phyloP scores from a whole-genome alignment of 2,113 vertebrate species.

The Centropristis striata region DNA sequence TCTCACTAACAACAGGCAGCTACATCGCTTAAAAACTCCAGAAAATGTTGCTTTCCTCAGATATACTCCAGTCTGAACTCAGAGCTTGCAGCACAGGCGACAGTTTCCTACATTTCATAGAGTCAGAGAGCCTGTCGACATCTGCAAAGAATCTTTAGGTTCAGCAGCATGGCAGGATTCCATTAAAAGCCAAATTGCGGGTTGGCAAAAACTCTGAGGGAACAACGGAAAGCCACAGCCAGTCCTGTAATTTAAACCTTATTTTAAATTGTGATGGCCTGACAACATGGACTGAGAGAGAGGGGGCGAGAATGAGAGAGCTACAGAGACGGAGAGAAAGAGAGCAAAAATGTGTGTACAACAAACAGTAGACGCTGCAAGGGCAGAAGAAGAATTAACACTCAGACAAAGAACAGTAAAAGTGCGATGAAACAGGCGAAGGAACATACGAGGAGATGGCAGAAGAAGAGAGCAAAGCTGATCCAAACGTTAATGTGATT shows the following conservation, averaged over 20 bases:
- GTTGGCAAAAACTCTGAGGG: conserved; percentile 97
- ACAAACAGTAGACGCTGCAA: conserved; percentile 16
- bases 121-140: conserved; percentile 93
- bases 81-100: conserved; percentile 59
- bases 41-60: conserved; percentile 46
- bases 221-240: conserved; percentile 95
- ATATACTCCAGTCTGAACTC: conserved; percentile 35
- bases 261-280: conserved; percentile 90
- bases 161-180: conserved; percentile 98
- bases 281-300: conserved; percentile 79
- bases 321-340: conserved; percentile 43
- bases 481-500: neutral
- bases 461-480: conserved; percentile 5
- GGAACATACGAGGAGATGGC: neutral
- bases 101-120: conserved; percentile 89
- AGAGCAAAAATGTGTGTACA: conserved; percentile 33
- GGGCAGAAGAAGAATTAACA: neutral
- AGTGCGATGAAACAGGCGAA: conserved; percentile 36
- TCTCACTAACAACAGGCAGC: conserved; percentile 25
- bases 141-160: conserved; percentile 98
- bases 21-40: conserved; percentile 44
- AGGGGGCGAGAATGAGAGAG: conserved; percentile 44
- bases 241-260: conserved; percentile 99
- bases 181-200: conserved; percentile 98
- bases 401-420: conserved; percentile 18